Conservation (phyloP, 1,140 invertebrate genomes). For the Orchestia grillus region DNA sequence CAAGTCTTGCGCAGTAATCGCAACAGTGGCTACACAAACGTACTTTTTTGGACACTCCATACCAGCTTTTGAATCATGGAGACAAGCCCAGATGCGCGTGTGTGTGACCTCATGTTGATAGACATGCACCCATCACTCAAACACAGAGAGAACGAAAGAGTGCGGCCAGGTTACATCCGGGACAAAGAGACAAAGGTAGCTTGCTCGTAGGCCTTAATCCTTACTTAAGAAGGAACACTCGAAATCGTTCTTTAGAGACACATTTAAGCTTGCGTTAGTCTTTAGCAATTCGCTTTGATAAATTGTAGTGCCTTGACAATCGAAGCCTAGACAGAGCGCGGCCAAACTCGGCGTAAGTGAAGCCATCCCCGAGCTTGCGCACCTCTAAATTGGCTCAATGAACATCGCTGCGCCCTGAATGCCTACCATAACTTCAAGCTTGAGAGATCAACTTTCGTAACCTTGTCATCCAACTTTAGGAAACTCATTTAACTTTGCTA, state of each 20-base stretch:
- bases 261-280: not conserved
- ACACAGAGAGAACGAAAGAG: no score
- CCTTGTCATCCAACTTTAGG: slow-evolving; percentile 51
- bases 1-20: no score
- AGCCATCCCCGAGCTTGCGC: not conserved
- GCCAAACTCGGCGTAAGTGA: not conserved
- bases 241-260: not conserved
- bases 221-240: not conserved
- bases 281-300: not conserved
- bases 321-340: not conserved
- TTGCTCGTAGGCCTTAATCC: no score
- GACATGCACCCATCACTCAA: no score
- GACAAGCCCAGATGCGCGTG: no score
- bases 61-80: no score
- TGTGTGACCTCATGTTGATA: no score
- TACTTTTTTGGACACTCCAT: no score
- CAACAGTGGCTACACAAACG: no score
- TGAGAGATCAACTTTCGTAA: slow-evolving; percentile 54
- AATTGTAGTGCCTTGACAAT: not conserved
- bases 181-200: no score
- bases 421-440: slow-evolving; percentile 43
- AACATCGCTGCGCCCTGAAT: not conserved
- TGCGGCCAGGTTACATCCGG: no score
- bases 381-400: not conserved
- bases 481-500: slow-evolving; percentile 51